These are phyloP conservation scores for Meriones unguiculatus DNA, from an alignment of 2,113 vertebrate species.

Conservation along the genomic window DNA sequence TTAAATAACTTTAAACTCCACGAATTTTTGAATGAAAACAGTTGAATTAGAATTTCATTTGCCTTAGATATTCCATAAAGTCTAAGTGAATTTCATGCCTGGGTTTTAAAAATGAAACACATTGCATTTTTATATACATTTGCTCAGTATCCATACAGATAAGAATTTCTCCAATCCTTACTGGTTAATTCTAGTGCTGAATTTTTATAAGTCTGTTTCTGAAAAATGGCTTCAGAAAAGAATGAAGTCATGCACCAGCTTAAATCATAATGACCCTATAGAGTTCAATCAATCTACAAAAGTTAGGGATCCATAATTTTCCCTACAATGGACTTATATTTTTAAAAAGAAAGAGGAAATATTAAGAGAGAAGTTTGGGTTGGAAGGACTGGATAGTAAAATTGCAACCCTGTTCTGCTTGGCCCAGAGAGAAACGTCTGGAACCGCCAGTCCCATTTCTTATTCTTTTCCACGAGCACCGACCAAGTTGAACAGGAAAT, in stretches of 20 bases:
- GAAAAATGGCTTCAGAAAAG: constrained; percentile 42
- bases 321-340: neutral
- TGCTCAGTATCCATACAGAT: neutral
- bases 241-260: constrained; percentile 25
- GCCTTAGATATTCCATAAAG: constrained; percentile 26
- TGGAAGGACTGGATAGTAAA: neutral
- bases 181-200: neutral
- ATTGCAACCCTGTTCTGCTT: neutral
- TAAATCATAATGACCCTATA: neutral
- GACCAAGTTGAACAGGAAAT: neutral
- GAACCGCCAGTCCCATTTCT: neutral
- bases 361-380: neutral
- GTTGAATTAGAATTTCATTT: constrained; percentile 54
- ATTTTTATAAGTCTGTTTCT: constrained; percentile 57
- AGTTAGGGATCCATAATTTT: neutral
- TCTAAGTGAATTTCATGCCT: constrained; percentile 51
- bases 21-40: constrained; percentile 44
- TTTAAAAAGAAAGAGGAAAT: neutral
- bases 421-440: neutral
- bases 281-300: neutral
- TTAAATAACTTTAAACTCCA: constrained; percentile 47
- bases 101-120: constrained; percentile 45
- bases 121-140: constrained; percentile 43
- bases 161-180: neutral
- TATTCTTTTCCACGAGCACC: neutral